Evolutionary conservation across 1,140 invertebrate species (phyloP).

Genomic region (Bombus superbus): DNA sequence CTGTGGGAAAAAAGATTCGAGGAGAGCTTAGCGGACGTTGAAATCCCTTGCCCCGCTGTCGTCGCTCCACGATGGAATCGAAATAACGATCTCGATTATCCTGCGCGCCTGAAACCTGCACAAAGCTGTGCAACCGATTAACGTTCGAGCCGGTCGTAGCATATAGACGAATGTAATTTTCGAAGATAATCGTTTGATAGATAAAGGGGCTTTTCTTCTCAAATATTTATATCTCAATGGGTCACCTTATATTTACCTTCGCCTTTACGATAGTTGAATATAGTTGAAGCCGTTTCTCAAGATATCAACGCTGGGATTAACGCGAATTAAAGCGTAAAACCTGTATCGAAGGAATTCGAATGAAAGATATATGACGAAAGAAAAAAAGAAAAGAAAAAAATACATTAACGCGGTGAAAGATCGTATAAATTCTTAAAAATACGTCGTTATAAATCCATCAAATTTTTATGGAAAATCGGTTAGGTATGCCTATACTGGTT

Average conservation of each 20-base stretch:
- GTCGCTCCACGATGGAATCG: background rate
- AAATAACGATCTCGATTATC: constrained; percentile 2
- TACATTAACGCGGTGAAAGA: background rate
- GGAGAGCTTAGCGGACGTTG: background rate
- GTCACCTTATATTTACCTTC: background rate
- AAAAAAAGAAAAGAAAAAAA: no score
- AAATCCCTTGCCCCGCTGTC: background rate
- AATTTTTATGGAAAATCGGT: background rate
- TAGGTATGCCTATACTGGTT: background rate
- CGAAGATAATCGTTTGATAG: background rate
- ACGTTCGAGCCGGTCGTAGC: background rate
- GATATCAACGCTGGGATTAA: accelerated
- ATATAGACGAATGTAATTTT: background rate
- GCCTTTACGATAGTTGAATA: background rate
- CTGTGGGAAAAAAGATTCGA: constrained; percentile 34
- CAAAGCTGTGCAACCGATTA: background rate
- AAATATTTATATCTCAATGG: background rate
- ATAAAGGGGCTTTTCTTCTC: background rate
- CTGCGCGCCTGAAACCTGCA: no score
- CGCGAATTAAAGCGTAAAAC: background rate
- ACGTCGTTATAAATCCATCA: background rate
- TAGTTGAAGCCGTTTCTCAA: no score
- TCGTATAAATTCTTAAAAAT: background rate
- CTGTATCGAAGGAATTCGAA: background rate
- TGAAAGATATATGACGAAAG: background rate